These are phyloP conservation scores for Sminthurinus aureus DNA, from an alignment of 2,888 invertebrate genomes.

Conservation along the genomic window DNA sequence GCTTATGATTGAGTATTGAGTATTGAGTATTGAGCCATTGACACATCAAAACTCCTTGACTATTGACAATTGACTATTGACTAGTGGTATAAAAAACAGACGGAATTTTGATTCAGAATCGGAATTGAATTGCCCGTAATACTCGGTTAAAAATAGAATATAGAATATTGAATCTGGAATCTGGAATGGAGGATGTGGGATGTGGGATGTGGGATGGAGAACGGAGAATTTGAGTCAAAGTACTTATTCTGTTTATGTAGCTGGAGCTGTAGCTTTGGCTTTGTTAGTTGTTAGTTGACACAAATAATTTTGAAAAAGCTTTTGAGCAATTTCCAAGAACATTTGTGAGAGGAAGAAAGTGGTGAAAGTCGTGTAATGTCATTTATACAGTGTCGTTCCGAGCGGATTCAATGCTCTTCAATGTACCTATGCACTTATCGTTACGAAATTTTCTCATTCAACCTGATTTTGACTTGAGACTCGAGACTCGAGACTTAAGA, in stretches of 20 bases:
- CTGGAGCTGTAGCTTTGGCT: too few relatives aligned
- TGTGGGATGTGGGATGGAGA: neutral
- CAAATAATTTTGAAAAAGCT: neutral
- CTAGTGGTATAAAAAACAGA: too few relatives aligned
- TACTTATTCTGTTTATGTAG: neutral
- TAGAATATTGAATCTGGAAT: too few relatives aligned
- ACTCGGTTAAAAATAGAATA: neutral
- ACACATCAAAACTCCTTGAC: too few relatives aligned
- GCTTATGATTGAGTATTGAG: too few relatives aligned
- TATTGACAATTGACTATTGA: too few relatives aligned
- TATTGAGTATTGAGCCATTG: too few relatives aligned
- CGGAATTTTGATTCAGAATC: too few relatives aligned
- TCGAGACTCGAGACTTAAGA: neutral
- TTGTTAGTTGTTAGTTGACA: neutral
- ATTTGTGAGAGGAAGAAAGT: neutral
- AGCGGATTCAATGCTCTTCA: neutral
- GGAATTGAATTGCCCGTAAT: neutral
- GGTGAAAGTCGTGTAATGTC: neutral
- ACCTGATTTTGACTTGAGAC: conserved; percentile 7
- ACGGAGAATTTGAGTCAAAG: neutral
- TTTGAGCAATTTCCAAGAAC: neutral
- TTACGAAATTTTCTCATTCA: neutral
- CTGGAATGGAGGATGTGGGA: neutral
- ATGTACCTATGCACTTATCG: conserved; percentile 16
- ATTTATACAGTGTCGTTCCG: neutral